A percentile compares a stretch with the other conserved stretches of the same genome.
Evolutionary conservation across 2,113 vertebrate species (phyloP).

Genomic region (Sinosuthora webbiana): DNA sequence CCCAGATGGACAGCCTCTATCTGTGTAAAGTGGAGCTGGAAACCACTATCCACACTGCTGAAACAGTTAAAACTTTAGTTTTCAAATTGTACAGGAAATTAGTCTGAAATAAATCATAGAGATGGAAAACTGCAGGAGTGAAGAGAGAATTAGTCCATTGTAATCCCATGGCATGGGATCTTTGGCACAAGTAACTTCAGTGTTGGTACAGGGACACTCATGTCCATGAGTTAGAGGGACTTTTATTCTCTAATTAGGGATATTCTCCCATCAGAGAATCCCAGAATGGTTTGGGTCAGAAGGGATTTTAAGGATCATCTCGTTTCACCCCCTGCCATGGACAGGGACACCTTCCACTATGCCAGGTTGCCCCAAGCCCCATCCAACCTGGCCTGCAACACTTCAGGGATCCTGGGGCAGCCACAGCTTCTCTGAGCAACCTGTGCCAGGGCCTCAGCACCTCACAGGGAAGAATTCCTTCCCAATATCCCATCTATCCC

Average conservation of each 20-base stretch:
- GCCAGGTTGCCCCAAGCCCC: background rate
- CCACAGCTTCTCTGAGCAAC: background rate
- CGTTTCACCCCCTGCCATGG: rapidly evolving
- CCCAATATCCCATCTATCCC: background rate
- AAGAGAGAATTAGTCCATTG: background rate
- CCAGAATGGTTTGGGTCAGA: background rate
- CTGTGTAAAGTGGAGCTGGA: background rate
- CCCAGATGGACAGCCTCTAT: background rate
- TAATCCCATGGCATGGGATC: background rate
- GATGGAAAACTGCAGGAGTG: background rate
- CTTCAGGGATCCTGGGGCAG: background rate
- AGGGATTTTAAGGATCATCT: background rate
- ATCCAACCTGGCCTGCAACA: background rate
- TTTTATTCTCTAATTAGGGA: background rate
- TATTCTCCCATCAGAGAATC: background rate
- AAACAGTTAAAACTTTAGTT: background rate
- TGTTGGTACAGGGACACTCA: background rate
- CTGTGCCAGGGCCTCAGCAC: background rate
- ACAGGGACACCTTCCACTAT: background rate
- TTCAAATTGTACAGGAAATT: background rate
- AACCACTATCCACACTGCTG: background rate
- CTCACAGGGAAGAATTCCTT: background rate
- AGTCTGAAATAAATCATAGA: background rate
- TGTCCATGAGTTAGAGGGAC: background rate
- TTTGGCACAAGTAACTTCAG: background rate